Evolutionary conservation across 2,113 vertebrate species (phyloP).

Genomic region (Mionectes macconnelli): DNA sequence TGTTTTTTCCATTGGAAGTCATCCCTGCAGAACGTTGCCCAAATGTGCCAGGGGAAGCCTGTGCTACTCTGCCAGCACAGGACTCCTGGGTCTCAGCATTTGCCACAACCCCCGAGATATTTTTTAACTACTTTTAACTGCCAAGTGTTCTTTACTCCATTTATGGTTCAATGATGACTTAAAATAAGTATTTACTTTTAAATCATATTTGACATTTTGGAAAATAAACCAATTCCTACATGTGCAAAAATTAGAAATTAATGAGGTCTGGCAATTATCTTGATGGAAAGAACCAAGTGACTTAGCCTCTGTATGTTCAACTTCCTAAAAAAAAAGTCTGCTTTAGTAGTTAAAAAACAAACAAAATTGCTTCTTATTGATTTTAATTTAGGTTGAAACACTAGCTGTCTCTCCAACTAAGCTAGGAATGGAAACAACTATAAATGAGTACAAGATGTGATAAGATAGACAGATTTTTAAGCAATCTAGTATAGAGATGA

Average conservation of each 20-base stretch:
- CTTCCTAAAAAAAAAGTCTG: constrained; percentile 8
- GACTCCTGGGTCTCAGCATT: background rate
- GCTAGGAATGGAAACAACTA: constrained; percentile 59
- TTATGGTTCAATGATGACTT: background rate
- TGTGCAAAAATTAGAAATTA: constrained; percentile 47
- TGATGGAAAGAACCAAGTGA: constrained; percentile 3
- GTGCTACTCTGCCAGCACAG: background rate
- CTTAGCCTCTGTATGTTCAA: too few species aligned
- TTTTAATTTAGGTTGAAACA: constrained; percentile 75
- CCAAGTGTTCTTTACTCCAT: background rate
- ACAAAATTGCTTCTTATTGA: constrained; percentile 76
- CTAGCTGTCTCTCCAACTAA: constrained; percentile 64
- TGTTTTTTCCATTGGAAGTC: background rate
- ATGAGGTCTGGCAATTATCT: constrained; percentile 11
- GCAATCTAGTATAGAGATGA: constrained; percentile 17
- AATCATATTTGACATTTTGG: constrained; percentile 11
- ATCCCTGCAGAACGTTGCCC: background rate
- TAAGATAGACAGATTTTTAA: constrained; percentile 51
- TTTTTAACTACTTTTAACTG: background rate
- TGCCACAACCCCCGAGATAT: background rate
- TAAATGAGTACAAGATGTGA: constrained; percentile 51
- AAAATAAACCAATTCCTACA: constrained; percentile 16
- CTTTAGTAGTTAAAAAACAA: constrained; percentile 73
- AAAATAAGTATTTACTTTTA: constrained; percentile 3
- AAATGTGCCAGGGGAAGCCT: background rate